Evolutionary conservation across 2,113 vertebrate species (phyloP).

Genomic region (Chiloscyllium plagiosum): DNA sequence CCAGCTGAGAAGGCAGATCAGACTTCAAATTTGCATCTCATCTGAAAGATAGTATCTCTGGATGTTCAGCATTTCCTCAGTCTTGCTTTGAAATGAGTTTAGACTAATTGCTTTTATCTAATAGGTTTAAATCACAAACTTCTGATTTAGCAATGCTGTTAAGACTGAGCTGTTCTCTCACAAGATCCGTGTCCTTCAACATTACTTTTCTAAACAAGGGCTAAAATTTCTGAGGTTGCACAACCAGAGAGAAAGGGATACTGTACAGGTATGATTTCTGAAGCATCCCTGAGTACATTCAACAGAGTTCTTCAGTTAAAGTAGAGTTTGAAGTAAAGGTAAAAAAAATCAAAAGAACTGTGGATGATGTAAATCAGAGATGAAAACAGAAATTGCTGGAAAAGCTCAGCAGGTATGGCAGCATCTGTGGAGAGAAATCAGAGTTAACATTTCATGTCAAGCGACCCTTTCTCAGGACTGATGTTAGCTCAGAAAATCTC

Average conservation of each 20-base stretch:
- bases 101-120: no score
- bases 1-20: not conserved
- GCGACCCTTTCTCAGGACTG: no score
- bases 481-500: no score
- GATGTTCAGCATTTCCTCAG: not conserved
- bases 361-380: no score
- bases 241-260: not conserved
- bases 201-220: not conserved
- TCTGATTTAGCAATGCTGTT: not conserved
- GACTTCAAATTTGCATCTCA: not conserved
- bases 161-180: not conserved
- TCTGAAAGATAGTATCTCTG: not conserved
- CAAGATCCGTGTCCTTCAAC: not conserved
- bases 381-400: no score
- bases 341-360: no score
- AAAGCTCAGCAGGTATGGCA: no score
- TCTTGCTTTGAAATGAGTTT: not conserved
- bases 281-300: not conserved
- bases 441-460: no score
- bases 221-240: not conserved
- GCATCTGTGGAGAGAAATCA: no score
- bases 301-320: not conserved
- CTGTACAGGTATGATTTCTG: not conserved
- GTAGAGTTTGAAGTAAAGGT: not conserved
- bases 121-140: no score